Conservation (phyloP, 2,113 vertebrate genomes). For the Psilopogon haemacephalus region DNA sequence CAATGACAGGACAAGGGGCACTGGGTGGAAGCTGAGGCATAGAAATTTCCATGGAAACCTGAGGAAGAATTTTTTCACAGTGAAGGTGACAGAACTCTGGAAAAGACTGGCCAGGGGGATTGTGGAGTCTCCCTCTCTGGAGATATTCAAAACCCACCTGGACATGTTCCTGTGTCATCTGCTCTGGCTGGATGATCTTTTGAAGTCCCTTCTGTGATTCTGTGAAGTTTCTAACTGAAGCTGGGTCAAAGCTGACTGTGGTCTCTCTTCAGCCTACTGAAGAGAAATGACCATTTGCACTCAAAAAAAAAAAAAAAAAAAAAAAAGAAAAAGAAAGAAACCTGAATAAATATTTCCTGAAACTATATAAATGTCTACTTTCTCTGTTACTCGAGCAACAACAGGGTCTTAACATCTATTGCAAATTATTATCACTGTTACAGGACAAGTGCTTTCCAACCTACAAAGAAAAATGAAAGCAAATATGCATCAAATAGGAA, state of each 20-base stretch:
- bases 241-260: not conserved
- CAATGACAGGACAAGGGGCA: too few species aligned
- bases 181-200: too few species aligned
- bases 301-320: not conserved
- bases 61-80: too few species aligned
- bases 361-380: not conserved
- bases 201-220: too few species aligned
- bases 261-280: not conserved
- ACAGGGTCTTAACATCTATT: not conserved
- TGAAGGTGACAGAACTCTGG: too few species aligned
- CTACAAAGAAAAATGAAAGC: not conserved
- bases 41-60: too few species aligned
- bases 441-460: not conserved
- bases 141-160: too few species aligned
- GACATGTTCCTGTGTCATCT: too few species aligned
- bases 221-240: not conserved
- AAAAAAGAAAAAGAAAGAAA: not conserved
- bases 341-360: not conserved
- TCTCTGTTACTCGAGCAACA: not conserved
- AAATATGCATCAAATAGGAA: not conserved
- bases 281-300: not conserved
- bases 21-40: too few species aligned
- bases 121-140: too few species aligned
- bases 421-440: not conserved
- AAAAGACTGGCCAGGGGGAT: too few species aligned